phyloP scores from a whole-genome alignment of 2,797 vertebrate species.

The Sylvia borin region DNA sequence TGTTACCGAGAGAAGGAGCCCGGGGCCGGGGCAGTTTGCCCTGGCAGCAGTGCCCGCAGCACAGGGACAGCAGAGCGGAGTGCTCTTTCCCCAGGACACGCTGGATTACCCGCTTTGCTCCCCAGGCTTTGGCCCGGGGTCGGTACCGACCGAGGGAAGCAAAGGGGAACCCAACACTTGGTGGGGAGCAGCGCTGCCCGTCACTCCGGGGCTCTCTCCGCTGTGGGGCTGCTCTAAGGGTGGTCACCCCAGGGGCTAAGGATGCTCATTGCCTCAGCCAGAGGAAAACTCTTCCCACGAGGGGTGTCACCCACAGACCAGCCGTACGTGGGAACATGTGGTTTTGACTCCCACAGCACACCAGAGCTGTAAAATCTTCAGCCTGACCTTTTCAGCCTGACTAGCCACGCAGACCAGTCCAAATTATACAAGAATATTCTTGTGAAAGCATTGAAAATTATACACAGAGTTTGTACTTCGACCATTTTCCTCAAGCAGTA shows the following conservation, averaged over 20 bases:
- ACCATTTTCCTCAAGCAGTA: not conserved
- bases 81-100: not conserved
- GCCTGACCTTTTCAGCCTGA: not conserved
- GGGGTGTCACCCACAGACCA: not conserved
- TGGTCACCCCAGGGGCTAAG: not conserved
- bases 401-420: not conserved
- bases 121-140: not conserved
- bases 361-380: not conserved
- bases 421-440: not conserved
- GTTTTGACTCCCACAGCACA: not conserved
- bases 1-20: rapidly evolving
- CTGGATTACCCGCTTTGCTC: not conserved
- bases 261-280: not conserved
- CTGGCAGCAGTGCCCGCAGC: not conserved
- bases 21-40: not conserved
- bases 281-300: not conserved
- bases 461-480: not conserved
- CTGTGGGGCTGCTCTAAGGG: not conserved
- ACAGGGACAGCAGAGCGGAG: no score
- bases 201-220: not conserved
- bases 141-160: not conserved
- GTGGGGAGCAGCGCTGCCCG: not conserved
- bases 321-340: not conserved
- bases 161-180: not conserved
- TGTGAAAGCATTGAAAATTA: not conserved